Conservation (phyloP, 2,113 vertebrate species). For the Ranitomeya variabilis region DNA sequence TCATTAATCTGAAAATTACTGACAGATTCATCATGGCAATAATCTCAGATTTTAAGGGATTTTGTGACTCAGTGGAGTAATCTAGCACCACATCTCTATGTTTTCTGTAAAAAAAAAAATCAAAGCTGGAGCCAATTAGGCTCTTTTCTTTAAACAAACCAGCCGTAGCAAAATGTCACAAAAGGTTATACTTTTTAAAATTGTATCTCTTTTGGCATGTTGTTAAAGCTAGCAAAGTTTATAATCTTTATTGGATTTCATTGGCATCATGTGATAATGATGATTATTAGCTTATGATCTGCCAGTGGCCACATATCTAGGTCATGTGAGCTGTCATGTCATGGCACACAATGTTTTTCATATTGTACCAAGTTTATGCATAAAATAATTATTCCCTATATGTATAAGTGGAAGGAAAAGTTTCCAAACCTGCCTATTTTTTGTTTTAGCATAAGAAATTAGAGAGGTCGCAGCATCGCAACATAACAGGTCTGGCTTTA, state of each 20-base stretch:
- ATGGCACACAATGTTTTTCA: too few species aligned
- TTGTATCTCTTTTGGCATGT: background rate
- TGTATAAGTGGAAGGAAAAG: too few species aligned
- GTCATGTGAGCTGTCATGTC: too few species aligned
- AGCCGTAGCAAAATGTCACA: background rate
- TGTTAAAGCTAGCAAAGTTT: background rate
- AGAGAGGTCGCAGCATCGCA: too few species aligned
- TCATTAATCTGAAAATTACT: background rate
- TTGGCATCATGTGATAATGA: background rate
- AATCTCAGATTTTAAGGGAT: background rate
- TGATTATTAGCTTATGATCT: too few species aligned
- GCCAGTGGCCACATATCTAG: too few species aligned
- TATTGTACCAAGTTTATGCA: too few species aligned
- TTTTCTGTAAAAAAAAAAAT: background rate
- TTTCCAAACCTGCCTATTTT: too few species aligned
- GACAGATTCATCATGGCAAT: background rate
- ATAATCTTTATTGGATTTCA: background rate
- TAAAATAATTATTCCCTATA: too few species aligned
- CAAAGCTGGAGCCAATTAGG: background rate
- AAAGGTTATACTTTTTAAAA: background rate
- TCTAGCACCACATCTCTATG: background rate
- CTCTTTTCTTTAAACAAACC: background rate
- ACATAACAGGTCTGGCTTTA: too few species aligned
- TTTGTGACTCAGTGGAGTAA: background rate
- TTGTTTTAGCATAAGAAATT: too few species aligned